A percentile compares a stretch with the other conserved stretches of the same genome.
phyloP scores from a whole-genome alignment of 2,113 vertebrate genomes.

The Heterocephalus glaber region DNA sequence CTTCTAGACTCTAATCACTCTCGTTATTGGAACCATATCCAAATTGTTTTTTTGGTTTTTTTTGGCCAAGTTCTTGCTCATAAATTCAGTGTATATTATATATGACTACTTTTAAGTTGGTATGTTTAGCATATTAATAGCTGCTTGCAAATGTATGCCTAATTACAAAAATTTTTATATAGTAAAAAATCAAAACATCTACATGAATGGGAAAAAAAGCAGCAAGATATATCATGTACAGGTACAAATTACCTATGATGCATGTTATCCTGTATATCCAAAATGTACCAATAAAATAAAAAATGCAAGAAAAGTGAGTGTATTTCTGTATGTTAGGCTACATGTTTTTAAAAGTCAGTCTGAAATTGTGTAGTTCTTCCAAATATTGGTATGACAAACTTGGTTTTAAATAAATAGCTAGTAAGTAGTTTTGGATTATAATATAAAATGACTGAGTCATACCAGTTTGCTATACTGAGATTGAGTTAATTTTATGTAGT shows the following conservation, averaged over 20 bases:
- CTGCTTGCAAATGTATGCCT: neutral
- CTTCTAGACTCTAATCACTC: neutral
- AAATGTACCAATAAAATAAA: too few relatives aligned
- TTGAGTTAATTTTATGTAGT: slow-evolving; percentile 34
- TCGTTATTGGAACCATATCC: slow-evolving; percentile 4
- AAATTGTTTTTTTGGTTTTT: neutral
- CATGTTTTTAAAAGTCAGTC: neutral
- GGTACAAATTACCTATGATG: too few relatives aligned
- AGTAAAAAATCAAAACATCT: slow-evolving; percentile 21
- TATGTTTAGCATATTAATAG: slow-evolving; percentile 38
- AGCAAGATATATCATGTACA: too few relatives aligned
- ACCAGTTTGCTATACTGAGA: neutral
- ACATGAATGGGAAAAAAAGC: neutral
- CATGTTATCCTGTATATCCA: too few relatives aligned
- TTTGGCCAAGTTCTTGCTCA: neutral
- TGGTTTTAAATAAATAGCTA: slow-evolving; percentile 43
- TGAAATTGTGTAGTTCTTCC: neutral
- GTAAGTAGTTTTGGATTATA: neutral
- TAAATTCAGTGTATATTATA: neutral
- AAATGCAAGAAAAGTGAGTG: too few relatives aligned
- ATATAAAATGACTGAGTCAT: slow-evolving; percentile 11
- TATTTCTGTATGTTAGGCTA: neutral
- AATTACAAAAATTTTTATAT: neutral
- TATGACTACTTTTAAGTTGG: neutral
- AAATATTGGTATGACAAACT: slow-evolving; percentile 17